These are phyloP conservation scores for Psophia crepitans DNA, from an alignment of 2,113 vertebrate species.

Conservation along the genomic window DNA sequence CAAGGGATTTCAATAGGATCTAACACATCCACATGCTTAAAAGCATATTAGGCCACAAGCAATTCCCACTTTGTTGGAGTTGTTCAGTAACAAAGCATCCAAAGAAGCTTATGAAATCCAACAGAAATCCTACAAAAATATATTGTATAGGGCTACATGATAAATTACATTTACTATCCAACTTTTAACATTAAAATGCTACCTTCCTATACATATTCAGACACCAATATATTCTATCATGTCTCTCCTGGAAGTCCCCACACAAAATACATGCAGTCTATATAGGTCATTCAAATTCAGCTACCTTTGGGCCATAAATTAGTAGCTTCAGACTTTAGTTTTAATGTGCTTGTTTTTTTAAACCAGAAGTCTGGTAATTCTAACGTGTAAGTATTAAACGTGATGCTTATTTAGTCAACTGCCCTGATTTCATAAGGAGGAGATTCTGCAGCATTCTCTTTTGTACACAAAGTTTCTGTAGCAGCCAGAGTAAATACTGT, in stretches of 20 bases:
- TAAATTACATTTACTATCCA: background rate
- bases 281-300: background rate
- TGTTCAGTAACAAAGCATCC: background rate
- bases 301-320: background rate
- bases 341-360: too few species aligned
- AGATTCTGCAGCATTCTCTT: background rate
- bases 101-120: background rate
- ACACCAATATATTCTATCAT: background rate
- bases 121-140: background rate
- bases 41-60: background rate
- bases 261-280: background rate
- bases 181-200: background rate
- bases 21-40: background rate
- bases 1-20: background rate
- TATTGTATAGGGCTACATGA: background rate
- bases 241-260: background rate
- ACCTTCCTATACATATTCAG: background rate
- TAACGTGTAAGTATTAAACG: background rate
- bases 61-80: background rate
- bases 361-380: background rate
- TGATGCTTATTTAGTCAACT: background rate
- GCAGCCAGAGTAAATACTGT: background rate
- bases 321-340: background rate
- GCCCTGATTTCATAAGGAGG: background rate
- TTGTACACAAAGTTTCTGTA: background rate